Evolutionary conservation across 23 tunicate species (phyloP).

Genomic region (Ciona savignyi): DNA sequence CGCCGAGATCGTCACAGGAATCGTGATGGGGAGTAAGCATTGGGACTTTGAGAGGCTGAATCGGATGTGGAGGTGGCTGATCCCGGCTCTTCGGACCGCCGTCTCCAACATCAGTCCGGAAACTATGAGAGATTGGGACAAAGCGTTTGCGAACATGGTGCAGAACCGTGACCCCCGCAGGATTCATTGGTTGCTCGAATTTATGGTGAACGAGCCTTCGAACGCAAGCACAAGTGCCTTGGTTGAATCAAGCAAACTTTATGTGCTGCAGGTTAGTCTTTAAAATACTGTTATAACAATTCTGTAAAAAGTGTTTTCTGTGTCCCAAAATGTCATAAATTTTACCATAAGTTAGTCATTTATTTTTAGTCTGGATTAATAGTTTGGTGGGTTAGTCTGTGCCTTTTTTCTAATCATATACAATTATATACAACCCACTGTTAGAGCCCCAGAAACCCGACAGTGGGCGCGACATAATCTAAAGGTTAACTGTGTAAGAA

Average conservation of each 20-base stretch:
- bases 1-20: slow-evolving; percentile 72
- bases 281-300: no score
- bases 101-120: slow-evolving; percentile 69
- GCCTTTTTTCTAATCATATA: no score
- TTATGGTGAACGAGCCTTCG: slow-evolving; percentile 46
- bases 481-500: no score
- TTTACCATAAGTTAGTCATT: no score
- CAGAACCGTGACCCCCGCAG: slow-evolving; percentile 86
- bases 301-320: no score
- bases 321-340: no score
- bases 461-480: no score
- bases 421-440: no score
- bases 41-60: slow-evolving; percentile 72
- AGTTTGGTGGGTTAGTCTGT: no score
- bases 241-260: slow-evolving; percentile 52
- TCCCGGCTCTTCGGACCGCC: slow-evolving; percentile 51
- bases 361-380: no score
- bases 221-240: slow-evolving; percentile 47
- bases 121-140: slow-evolving; percentile 85
- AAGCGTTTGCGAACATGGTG: slow-evolving; percentile 52
- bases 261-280: slow-evolving; percentile 15
- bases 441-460: no score
- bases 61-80: slow-evolving; percentile 61
- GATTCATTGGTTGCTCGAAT: slow-evolving; percentile 71
- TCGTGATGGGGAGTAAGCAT: slow-evolving; percentile 86